A percentile compares a stretch with the other conserved stretches of the same genome.
Evolutionary conservation across 2,113 vertebrate genomes (phyloP).

Genomic region (Anser brachyrhynchus): DNA sequence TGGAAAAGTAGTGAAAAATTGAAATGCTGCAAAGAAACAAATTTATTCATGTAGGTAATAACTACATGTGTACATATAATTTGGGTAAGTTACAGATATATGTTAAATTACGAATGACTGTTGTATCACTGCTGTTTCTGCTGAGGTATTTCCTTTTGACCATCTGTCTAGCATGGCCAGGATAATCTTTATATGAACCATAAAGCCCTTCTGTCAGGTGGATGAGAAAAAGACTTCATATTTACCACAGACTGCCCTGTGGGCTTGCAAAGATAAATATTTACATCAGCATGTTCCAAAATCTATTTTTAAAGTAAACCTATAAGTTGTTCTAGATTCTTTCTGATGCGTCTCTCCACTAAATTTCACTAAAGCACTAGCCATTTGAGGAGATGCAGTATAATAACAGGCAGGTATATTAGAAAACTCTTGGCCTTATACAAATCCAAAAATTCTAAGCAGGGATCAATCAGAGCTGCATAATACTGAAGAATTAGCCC

Average conservation of each 20-base stretch:
- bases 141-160: neutral
- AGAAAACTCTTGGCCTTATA: neutral
- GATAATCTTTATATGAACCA: neutral
- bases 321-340: neutral
- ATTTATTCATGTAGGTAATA: neutral
- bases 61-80: neutral
- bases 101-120: neutral
- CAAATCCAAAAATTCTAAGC: neutral
- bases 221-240: neutral
- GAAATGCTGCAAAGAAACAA: neutral
- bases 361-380: neutral
- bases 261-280: neutral
- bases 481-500: neutral
- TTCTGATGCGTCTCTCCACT: neutral
- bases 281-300: neutral
- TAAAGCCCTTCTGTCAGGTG: neutral
- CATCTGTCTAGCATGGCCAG: neutral
- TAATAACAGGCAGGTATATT: neutral
- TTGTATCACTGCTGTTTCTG: neutral
- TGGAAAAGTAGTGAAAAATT: neutral
- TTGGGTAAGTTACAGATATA: neutral
- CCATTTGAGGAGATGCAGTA: neutral
- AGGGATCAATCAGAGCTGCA: accelerated
- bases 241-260: neutral
- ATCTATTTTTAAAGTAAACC: neutral